These are phyloP conservation scores for Lobophora halterata DNA, from an alignment of 2,888 invertebrate species.

Conservation along the genomic window DNA sequence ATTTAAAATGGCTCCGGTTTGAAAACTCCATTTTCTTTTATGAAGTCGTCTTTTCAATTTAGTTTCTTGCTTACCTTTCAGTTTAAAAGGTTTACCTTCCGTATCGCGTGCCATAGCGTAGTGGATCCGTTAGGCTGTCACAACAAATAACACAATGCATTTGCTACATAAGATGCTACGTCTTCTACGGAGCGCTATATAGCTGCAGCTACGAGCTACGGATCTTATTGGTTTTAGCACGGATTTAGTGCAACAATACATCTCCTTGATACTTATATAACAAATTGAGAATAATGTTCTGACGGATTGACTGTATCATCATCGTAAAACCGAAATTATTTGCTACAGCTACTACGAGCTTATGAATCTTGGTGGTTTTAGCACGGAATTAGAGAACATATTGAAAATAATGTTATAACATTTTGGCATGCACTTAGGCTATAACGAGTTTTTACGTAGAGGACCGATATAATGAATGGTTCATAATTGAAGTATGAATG, in stretches of 20 bases:
- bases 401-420: no score
- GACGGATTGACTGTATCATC: no score
- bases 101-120: slow-evolving; percentile 18
- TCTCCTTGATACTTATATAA: no score
- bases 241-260: neutral
- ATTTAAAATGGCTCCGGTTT: neutral
- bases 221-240: slow-evolving; percentile 1
- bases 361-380: no score
- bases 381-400: no score
- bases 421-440: no score
- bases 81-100: slow-evolving; percentile 23
- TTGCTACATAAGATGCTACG: slow-evolving; percentile 32
- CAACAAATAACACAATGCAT: slow-evolving; percentile 27
- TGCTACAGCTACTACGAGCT: no score
- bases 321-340: no score
- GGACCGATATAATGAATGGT: no score
- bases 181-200: slow-evolving; percentile 8
- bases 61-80: slow-evolving; percentile 13
- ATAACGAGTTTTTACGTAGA: no score
- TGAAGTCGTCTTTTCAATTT: slow-evolving; percentile 19
- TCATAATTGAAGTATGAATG: no score
- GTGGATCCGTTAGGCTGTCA: slow-evolving; percentile 23
- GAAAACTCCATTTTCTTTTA: neutral
- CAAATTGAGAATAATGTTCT: no score
- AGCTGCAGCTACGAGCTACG: slow-evolving; percentile 24